Base-by-base conservation (phyloP, 2,113 vertebrate species). In the Todiramphus saurophagus region DNA sequence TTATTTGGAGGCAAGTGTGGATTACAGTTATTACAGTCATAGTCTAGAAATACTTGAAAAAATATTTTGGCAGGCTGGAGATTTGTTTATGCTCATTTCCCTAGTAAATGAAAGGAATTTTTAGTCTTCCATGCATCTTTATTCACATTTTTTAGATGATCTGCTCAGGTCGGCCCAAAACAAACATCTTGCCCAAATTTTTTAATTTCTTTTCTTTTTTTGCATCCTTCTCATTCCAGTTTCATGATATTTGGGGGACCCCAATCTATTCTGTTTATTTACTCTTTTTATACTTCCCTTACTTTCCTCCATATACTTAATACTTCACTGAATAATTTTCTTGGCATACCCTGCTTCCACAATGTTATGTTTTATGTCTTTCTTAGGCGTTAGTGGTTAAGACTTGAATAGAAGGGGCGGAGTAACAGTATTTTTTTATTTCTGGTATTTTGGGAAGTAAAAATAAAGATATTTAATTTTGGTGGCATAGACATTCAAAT, bases 1-100 rank as follows among this genome's bases (percentile, higher is more conserved):
- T 99, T 96, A 99, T 99, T 97, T 99, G 99, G 99, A 99, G 99
- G 99, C 99, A 97, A 98, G 98, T 92, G 33, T 96, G 92, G 37
- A 67, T 95, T 95, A 85, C 31, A 78, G 81, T 70, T 94, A 53
- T 68, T 88, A 31, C 88, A 85, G 13, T 37, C 14, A 3, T 80
- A 72, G 30, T 77, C 27, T 13, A 67, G 17, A 89, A 90, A 25
- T 74, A 0, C 3, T 56, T 73, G 21, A 15, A 2, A 39, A 80
- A 88, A 33, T 80, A n/a, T 8, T 81, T 87, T 48, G 23, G 3
- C 7, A 35, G 37, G 15, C 11, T 86, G 21, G 16, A 70, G 39
- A 48, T 64, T 78, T 66, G 13, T 23, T 80, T 55, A 19, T 74
- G 8, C 3, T 74, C 10, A 27, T 30, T 87, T 94, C 20, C 23